A percentile compares a stretch with the other conserved stretches of the same genome.
These are phyloP conservation scores for Lagodon rhomboides DNA, from an alignment of 2,797 vertebrate genomes.

Conservation along the genomic window DNA sequence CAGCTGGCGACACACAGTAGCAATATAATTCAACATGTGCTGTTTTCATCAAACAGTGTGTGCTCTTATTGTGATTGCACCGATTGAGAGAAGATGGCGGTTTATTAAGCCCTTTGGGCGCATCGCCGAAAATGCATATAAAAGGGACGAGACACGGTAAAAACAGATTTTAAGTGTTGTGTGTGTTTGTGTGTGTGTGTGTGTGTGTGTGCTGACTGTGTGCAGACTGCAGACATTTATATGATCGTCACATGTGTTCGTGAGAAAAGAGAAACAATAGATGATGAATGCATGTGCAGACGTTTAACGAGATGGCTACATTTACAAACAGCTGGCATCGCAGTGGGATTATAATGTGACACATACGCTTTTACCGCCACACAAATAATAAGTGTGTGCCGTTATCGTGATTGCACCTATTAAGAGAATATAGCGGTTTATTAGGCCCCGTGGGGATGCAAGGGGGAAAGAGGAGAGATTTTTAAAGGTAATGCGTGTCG, in stretches of 20 bases:
- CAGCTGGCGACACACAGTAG: conserved; percentile 34
- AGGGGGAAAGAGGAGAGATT: neutral
- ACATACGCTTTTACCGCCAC: conserved; percentile 28
- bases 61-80: conserved; percentile 40
- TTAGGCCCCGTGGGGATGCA: conserved; percentile 21
- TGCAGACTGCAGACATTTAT: neutral
- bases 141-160: neutral
- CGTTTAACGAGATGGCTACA: conserved; percentile 12
- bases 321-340: conserved; percentile 43
- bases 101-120: conserved; percentile 38
- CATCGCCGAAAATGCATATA: neutral
- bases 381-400: conserved; percentile 17
- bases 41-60: conserved; percentile 12
- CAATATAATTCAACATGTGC: conserved; percentile 19
- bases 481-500: neutral
- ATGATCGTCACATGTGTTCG: neutral
- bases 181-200: neutral
- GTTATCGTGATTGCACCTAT: conserved; percentile 41
- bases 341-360: conserved; percentile 18
- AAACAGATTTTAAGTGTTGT: neutral
- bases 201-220: too few species aligned
- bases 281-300: neutral
- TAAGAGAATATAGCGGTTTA: conserved; percentile 32
- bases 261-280: neutral
- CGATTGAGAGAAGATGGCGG: conserved; percentile 27